Conservation (phyloP, 2,888 invertebrate species). For the Drosophila pseudotalamancana region DNA sequence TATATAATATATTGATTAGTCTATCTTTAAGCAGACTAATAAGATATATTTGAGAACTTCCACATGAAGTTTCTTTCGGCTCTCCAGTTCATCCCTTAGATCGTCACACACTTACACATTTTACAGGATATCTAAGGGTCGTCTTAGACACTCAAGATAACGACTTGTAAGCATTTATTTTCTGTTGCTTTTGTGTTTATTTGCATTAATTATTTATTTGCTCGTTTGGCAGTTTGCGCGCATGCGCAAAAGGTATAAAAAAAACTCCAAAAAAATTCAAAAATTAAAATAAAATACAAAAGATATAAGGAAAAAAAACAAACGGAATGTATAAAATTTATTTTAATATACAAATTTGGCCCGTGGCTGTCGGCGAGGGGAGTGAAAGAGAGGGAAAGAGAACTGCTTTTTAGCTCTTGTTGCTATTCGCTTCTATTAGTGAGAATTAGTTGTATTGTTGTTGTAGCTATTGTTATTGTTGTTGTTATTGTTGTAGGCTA, state of each 20-base stretch:
- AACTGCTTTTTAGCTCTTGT: conserved; percentile 16
- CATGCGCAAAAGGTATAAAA: conserved; percentile 78
- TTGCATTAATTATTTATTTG: conserved; percentile 80
- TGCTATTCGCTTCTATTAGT: conserved; percentile 61
- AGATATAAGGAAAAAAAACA: conserved; percentile 6
- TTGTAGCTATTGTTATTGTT: background rate
- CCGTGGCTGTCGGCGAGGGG: conserved; percentile 35
- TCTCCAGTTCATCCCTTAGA: too few species aligned
- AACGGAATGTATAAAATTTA: conserved; percentile 69
- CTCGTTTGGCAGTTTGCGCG: conserved; percentile 77
- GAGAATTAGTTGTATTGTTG: conserved; percentile 65
- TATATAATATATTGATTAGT: too few species aligned
- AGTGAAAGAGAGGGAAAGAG: conserved; percentile 17
- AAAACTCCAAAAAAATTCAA: conserved; percentile 29
- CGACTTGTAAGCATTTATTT: conserved; percentile 21
- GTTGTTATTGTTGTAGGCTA: conserved; percentile 28
- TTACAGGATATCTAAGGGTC: conserved; percentile 27
- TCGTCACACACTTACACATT: background rate
- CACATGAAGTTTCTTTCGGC: too few species aligned
- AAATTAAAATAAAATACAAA: conserved; percentile 27
- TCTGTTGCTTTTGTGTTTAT: conserved; percentile 58
- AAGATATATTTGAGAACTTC: too few species aligned
- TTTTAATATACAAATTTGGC: conserved; percentile 63
- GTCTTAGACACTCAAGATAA: background rate
- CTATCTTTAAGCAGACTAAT: too few species aligned